Percentiles rank a stretch among this genome's conserved stretches.
These are phyloP conservation scores for Myiozetetes cayanensis DNA, from an alignment of 2,113 vertebrate genomes.

Conservation along the genomic window DNA sequence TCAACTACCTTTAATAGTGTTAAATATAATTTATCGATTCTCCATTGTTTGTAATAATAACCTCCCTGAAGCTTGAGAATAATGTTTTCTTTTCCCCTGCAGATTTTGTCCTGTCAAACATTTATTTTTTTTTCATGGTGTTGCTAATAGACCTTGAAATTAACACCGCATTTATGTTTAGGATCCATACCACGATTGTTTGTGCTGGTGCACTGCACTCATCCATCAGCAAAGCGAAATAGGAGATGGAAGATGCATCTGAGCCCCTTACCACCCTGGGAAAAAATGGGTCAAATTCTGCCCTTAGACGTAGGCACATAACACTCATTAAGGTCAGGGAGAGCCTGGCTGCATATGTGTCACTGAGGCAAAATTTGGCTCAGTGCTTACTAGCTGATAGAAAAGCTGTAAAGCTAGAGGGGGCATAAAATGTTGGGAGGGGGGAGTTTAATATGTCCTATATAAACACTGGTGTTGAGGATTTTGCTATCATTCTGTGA, in stretches of 20 bases:
- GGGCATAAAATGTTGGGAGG: background rate
- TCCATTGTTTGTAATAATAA: constrained; percentile 61
- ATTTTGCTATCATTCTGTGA: background rate
- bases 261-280: background rate
- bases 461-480: background rate
- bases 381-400: background rate
- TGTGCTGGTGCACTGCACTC: background rate
- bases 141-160: constrained; percentile 72
- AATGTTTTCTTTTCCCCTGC: constrained; percentile 64
- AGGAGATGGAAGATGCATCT: constrained; percentile 11
- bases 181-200: background rate
- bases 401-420: background rate
- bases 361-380: background rate
- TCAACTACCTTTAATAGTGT: constrained; percentile 56
- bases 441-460: background rate
- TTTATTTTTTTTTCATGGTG: background rate
- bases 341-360: background rate
- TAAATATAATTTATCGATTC: constrained; percentile 66
- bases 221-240: constrained; percentile 39
- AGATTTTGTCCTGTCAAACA: constrained; percentile 44
- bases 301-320: background rate
- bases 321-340: background rate
- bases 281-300: constrained; percentile 7
- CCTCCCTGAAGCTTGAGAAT: constrained; percentile 58
- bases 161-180: constrained; percentile 44